Evolutionary conservation across 2,888 invertebrate species (phyloP).

Genomic region (Caenorhabditis panamensis): DNA sequence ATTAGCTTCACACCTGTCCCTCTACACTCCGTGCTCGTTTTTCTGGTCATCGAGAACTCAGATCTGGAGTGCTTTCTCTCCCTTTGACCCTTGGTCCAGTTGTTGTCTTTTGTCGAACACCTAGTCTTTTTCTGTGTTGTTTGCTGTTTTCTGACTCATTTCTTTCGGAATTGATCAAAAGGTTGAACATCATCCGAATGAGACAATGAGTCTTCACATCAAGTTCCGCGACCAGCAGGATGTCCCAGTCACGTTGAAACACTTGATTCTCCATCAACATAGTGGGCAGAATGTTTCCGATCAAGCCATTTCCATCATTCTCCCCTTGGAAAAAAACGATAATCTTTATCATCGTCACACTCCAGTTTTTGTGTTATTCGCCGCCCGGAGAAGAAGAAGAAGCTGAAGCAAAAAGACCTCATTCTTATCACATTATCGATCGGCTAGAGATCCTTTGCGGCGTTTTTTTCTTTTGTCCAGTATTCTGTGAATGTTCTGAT

Average conservation of each 20-base stretch:
- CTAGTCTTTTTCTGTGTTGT: slow-evolving; percentile 19
- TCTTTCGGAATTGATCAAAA: slow-evolving; percentile 37
- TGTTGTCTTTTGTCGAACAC: slow-evolving; percentile 28
- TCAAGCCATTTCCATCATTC: slow-evolving; percentile 29
- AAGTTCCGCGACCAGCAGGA: slow-evolving; percentile 27
- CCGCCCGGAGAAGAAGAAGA: slow-evolving; percentile 11
- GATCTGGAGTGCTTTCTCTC: not conserved
- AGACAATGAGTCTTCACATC: slow-evolving; percentile 20
- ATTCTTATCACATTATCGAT: slow-evolving; percentile 60
- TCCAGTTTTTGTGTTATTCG: slow-evolving; percentile 51
- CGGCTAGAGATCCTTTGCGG: slow-evolving; percentile 9
- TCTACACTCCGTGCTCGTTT: not conserved
- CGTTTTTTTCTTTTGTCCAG: slow-evolving; percentile 18
- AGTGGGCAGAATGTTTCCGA: slow-evolving; percentile 39
- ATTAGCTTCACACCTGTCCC: slow-evolving; percentile 49
- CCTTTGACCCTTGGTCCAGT: slow-evolving; percentile 12
- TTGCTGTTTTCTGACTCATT: slow-evolving; percentile 45
- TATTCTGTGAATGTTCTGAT: slow-evolving; percentile 24
- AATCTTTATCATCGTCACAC: slow-evolving; percentile 36
- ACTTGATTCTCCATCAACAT: slow-evolving; percentile 19
- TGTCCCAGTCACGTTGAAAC: slow-evolving; percentile 35
- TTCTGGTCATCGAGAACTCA: not conserved
- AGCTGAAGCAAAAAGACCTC: slow-evolving; percentile 31
- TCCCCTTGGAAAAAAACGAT: slow-evolving; percentile 40
- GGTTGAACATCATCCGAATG: slow-evolving; percentile 39